Evolutionary conservation across 2,113 vertebrate species (phyloP), one percentile per base, ranked within the genome.

Genomic region (Perccottus glenii): DNA sequence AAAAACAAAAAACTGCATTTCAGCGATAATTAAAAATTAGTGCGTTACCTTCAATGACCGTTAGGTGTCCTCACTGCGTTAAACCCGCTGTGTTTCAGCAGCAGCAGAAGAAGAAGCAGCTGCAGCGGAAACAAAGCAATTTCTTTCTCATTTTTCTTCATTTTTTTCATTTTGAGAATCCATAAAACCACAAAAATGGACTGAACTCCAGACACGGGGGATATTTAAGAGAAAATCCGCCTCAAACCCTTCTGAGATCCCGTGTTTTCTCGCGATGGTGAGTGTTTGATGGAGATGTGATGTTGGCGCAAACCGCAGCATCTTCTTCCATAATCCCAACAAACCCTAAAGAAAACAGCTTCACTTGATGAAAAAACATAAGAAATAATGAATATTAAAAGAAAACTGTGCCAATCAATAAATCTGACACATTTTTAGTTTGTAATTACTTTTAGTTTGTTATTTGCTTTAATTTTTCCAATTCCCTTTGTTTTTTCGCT

Each of bases 111-210:
- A 75, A 83, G 71, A 76, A 80, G 57, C 62, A 80, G 57, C 62
- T 53, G 44, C 10, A 50, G 59, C 43, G 14, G 66, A 74, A 64
- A 87, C 81, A 85, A 84, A 87, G 78, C 63, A 62, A 49, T 14
- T 55, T 55, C 32, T 27, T 38, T 2, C 35, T n/a, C 14, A 55
- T 33, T 47, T 62, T 2, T 52, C 65, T 27, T 50, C 16, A 53
- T 53, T 65, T 59, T 38, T n/a, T 15, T 10, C 15, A 42, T 16
- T 19, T 7, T 19, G 11, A 1, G 0, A 15, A 70, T 9, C 43
- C 35, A 12, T 45, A 43, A 61, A 51, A 32, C 44, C 36, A 15
- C 5, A 45, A 47, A 8, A 63, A 33, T 9, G 5, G 19, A 51
- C 7, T 14, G 55, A 55, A 53, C 5, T 15, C 8, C 38, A 27